Base-by-base conservation (phyloP, 2,113 vertebrate species). In the Gadus macrocephalus region DNA sequence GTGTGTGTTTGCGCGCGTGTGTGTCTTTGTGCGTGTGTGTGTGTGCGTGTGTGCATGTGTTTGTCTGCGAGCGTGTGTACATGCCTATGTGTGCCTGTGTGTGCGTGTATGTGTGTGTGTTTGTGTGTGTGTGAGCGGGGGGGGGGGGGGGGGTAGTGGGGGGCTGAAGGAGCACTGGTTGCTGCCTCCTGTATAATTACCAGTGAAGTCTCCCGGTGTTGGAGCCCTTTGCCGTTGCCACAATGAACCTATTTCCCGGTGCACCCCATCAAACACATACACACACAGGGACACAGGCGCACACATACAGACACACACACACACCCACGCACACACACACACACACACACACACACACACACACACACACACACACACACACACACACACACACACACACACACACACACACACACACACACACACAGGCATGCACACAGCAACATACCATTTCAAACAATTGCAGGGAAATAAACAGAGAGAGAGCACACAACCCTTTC, bases 401-500 rank as follows among this genome's bases (percentile, higher is more conserved):
- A 64, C 49, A 64, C 27, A 71, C 68, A 60, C 74, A 78, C 67
- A 76, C 71, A 81, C 71, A 81, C 68, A 74, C 62, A 74, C 69
- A 77, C 22, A 63, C 65, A 28, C 70, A n/a, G 15, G 60, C 73
- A 82, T 62, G 53, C 83, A 77, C 69, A 72, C 77, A 69, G 76
- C 79, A 76, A 81, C 75, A 83, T 87, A 88, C 79, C 85, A 81
- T 88, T 91, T 91, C 89, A 92, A 92, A 91, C 79, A 81, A 87
- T 89, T 85, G 86, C 89, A 86, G 87, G 87, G 88, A 90, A 92
- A 91, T 92, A 91, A 92, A 91, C 89, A 91, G 88, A 91, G 89
- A 87, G 85, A 87, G 91, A 90, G 87, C 84, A 89, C 86, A 90
- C 89, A 87, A 90, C 89, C 90, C 84, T 81, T 85, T 87, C 77